These are phyloP conservation scores for Sapajus apella DNA, from an alignment of 2,113 vertebrate genomes.

Conservation along the genomic window DNA sequence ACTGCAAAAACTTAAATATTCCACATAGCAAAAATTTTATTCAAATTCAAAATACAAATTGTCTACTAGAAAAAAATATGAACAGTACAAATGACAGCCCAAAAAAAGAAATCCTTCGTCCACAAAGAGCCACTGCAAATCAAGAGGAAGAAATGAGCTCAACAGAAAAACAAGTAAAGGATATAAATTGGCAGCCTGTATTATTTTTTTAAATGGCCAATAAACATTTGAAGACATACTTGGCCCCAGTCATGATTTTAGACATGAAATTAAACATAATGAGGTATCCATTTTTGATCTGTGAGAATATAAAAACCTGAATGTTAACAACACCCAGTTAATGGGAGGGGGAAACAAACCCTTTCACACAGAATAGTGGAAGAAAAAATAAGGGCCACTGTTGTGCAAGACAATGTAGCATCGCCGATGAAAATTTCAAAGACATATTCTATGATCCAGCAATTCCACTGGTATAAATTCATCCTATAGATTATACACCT, in stretches of 20 bases:
- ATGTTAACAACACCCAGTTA: neutral
- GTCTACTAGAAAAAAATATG: neutral
- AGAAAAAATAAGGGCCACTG: neutral
- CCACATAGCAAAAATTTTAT: neutral
- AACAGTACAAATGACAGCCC: neutral
- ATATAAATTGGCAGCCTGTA: neutral
- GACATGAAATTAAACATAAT: neutral
- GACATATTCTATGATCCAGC: neutral
- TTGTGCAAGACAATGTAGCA: neutral
- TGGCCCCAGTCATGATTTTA: neutral
- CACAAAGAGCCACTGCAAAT: neutral
- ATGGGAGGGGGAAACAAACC: neutral
- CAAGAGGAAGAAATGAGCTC: neutral
- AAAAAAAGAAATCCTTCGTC: neutral
- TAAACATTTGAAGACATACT: neutral
- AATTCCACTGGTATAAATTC: neutral
- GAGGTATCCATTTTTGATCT: neutral
- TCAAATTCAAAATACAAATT: slow-evolving; percentile 6
- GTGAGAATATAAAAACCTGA: neutral
- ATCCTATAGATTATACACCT: neutral
- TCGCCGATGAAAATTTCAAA: neutral
- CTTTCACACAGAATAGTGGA: neutral
- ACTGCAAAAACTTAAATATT: slow-evolving; percentile 31
- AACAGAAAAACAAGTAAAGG: neutral
- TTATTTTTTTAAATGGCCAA: neutral